phyloP scores from a whole-genome alignment of 2,888 invertebrate genomes.

The Heliconius cydno region DNA sequence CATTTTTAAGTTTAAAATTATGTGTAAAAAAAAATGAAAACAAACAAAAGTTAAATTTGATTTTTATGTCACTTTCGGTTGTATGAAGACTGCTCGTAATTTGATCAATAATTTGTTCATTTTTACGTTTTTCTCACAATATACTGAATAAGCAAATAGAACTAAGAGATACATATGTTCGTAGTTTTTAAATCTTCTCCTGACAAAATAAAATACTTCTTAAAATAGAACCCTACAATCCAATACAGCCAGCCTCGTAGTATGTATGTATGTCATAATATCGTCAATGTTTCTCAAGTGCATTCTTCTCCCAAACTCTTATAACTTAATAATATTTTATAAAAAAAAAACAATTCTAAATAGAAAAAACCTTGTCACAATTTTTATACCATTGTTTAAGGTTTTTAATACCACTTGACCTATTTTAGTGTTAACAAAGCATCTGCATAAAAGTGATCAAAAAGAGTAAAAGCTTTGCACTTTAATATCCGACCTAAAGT shows the following conservation, averaged over 20 bases:
- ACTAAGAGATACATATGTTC: background rate
- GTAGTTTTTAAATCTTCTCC: background rate
- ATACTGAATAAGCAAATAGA: background rate
- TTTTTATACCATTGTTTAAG: slow-evolving; percentile 12
- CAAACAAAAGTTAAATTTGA: background rate
- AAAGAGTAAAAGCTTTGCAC: slow-evolving; percentile 44
- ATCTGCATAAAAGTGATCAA: slow-evolving; percentile 42
- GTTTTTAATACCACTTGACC: slow-evolving; percentile 26
- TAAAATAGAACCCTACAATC: background rate
- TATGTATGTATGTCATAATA: background rate
- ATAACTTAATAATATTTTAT: background rate
- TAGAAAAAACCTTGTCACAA: background rate
- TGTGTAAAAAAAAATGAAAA: background rate
- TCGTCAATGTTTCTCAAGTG: no score
- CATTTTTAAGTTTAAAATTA: background rate
- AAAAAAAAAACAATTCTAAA: background rate
- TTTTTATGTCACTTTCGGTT: background rate
- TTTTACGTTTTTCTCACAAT: background rate
- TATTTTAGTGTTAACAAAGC: slow-evolving; percentile 38
- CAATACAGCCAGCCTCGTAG: background rate
- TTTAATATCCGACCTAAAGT: slow-evolving; percentile 44
- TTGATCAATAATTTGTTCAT: background rate
- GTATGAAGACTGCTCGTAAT: background rate
- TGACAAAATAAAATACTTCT: no score
- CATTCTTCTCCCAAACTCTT: no score